These are phyloP conservation scores for Gambusia affinis DNA, from an alignment of 2,113 vertebrate species.

Conservation along the genomic window DNA sequence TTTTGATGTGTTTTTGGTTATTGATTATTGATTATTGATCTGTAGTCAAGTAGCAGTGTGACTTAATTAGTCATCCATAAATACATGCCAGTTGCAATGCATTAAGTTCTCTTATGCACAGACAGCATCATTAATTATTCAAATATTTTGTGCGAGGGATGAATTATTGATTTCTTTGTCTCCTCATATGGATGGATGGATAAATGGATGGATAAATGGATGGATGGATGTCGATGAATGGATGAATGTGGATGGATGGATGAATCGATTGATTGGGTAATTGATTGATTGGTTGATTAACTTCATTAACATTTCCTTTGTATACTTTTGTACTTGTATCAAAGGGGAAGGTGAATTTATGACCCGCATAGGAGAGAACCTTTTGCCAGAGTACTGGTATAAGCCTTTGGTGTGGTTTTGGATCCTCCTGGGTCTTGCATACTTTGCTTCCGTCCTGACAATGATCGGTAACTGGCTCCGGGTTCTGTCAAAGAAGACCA, in stretches of 20 bases:
- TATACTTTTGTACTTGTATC: constrained; percentile 10
- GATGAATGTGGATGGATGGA: background rate
- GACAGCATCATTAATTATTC: constrained; percentile 50
- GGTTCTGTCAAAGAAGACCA: constrained; percentile 87
- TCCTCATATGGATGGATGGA: background rate
- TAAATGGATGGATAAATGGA: too few relatives aligned
- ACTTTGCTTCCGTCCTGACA: constrained; percentile 90
- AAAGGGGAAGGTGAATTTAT: constrained; percentile 52
- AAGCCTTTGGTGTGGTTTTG: constrained; percentile 93
- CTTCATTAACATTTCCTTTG: background rate
- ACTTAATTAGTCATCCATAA: constrained; percentile 49
- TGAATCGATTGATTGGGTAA: background rate
- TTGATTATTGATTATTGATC: constrained; percentile 11
- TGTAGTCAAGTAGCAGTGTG: constrained; percentile 5
- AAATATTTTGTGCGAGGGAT: constrained; percentile 36
- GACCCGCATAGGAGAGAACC: background rate
- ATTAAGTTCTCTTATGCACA: constrained; percentile 43
- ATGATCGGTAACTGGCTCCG: constrained; percentile 93
- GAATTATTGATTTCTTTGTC: constrained; percentile 52
- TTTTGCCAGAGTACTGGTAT: constrained; percentile 80
- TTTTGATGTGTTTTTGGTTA: background rate
- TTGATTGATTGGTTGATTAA: background rate
- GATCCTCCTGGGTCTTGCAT: constrained; percentile 90
- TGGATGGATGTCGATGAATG: too few relatives aligned
- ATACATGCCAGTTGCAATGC: constrained; percentile 39